These are phyloP conservation scores for Aethes cnicana DNA, from an alignment of 2,888 invertebrate genomes.

Conservation along the genomic window DNA sequence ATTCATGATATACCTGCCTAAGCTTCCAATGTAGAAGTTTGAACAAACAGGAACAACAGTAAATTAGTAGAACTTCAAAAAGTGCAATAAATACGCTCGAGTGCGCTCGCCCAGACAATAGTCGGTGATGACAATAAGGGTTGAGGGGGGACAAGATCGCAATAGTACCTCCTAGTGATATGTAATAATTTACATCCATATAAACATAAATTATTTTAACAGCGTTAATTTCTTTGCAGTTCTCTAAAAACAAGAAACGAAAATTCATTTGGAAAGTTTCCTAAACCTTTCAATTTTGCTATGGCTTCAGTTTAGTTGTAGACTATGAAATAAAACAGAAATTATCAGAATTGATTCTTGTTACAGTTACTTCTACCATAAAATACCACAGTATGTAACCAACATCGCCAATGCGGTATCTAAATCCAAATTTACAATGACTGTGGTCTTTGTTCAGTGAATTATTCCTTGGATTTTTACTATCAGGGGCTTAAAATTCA, in stretches of 20 bases:
- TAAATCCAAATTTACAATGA: conserved; percentile 12
- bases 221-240: no score
- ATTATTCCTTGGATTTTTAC: conserved; percentile 8
- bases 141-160: not conserved
- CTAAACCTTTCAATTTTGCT: no score
- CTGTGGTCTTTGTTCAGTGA: conserved; percentile 4
- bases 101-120: conserved; percentile 30
- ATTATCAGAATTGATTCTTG: no score
- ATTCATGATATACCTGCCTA: conserved; percentile 16
- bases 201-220: no score
- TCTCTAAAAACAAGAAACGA: no score
- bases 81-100: conserved; percentile 34
- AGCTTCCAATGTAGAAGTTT: conserved; percentile 25
- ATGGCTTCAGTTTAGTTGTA: no score
- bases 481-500: conserved; percentile 7
- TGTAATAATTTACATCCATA: no score
- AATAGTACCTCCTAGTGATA: no score
- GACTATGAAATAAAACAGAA: no score
- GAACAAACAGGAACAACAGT: conserved; percentile 31
- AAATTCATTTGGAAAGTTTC: no score
- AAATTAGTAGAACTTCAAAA: conserved; percentile 36
- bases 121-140: conserved; percentile 29
- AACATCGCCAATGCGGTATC: not conserved
- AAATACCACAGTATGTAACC: not conserved
- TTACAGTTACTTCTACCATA: not conserved